Conservation (phyloP, 2,113 vertebrate genomes). For the Zosterops hypoxanthus region DNA sequence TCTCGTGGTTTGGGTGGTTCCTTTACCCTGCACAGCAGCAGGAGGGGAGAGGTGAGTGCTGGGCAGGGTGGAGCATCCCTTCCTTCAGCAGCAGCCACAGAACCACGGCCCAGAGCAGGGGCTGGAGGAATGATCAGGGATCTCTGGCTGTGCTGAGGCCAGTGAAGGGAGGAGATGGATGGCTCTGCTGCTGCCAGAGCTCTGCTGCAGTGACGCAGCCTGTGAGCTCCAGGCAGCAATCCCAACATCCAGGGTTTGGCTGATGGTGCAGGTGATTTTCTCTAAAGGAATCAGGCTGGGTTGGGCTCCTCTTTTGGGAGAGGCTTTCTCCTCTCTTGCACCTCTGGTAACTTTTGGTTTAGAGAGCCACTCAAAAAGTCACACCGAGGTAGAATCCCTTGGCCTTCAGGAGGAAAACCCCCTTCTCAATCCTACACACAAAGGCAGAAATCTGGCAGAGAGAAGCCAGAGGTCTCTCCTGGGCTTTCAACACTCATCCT, state of each 20-base stretch:
- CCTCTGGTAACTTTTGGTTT: not conserved
- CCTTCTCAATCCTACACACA: not conserved
- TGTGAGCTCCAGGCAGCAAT: not conserved
- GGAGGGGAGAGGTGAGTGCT: not conserved
- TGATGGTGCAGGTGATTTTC: not conserved
- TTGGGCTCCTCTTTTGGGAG: not conserved
- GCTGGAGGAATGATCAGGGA: not conserved
- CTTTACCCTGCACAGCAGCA: not conserved
- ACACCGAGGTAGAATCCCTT: not conserved
- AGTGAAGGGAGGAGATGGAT: conserved; percentile 16
- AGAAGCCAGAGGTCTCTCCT: not conserved
- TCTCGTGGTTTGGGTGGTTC: too few relatives aligned
- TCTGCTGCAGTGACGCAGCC: not conserved
- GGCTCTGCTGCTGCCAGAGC: not conserved
- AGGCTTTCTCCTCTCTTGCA: not conserved
- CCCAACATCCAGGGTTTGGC: not conserved
- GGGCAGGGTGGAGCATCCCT: not conserved
- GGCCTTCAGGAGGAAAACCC: not conserved
- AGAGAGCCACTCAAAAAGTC: not conserved
- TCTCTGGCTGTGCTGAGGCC: not conserved
- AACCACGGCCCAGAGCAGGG: fast-evolving
- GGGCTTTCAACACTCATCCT: not conserved
- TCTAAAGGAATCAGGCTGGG: not conserved
- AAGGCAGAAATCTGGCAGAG: not conserved
- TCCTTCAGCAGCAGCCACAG: not conserved